Conservation (phyloP, 2,797 vertebrate genomes). For the Fistularia commersonii region DNA sequence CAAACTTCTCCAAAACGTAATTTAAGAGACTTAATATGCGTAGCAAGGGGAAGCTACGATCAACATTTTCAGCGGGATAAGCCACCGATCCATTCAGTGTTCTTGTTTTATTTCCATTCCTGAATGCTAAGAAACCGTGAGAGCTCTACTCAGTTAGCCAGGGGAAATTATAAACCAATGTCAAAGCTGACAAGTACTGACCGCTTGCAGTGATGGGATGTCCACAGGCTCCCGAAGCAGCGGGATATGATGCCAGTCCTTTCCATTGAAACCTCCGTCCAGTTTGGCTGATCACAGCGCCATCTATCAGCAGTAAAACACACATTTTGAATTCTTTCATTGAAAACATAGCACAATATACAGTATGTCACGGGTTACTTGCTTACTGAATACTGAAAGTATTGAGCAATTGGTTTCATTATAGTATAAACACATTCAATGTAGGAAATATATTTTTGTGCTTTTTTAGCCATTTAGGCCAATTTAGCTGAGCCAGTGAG, state of each 20-base stretch:
- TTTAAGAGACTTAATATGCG: not conserved
- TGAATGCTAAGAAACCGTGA: slow-evolving; percentile 31
- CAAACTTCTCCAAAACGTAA: not conserved
- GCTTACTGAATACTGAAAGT: not conserved
- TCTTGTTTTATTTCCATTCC: slow-evolving; percentile 15
- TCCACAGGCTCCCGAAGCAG: slow-evolving; percentile 24
- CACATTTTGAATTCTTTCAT: slow-evolving; percentile 1
- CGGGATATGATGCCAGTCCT: slow-evolving; percentile 24
- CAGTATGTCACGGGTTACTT: slow-evolving; percentile 8
- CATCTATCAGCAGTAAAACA: slow-evolving; percentile 21
- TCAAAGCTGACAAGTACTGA: slow-evolving; percentile 40
- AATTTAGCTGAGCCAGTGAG: not conserved
- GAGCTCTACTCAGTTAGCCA: slow-evolving; percentile 30
- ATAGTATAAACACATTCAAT: not conserved
- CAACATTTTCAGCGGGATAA: slow-evolving; percentile 33
- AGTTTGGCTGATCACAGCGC: slow-evolving; percentile 9
- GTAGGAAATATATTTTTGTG: too few species aligned
- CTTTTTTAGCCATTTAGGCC: not conserved
- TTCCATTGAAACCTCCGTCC: slow-evolving; percentile 17
- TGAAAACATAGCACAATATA: slow-evolving; percentile 7
- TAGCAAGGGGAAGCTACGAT: too few species aligned
- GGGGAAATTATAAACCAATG: slow-evolving; percentile 45
- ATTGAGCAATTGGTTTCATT: slow-evolving; percentile 1
- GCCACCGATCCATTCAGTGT: slow-evolving; percentile 33
- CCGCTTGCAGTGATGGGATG: slow-evolving; percentile 28